These are phyloP conservation scores for Caenorhabditis sulstoni DNA, from an alignment of 2,888 invertebrate species.

Conservation along the genomic window DNA sequence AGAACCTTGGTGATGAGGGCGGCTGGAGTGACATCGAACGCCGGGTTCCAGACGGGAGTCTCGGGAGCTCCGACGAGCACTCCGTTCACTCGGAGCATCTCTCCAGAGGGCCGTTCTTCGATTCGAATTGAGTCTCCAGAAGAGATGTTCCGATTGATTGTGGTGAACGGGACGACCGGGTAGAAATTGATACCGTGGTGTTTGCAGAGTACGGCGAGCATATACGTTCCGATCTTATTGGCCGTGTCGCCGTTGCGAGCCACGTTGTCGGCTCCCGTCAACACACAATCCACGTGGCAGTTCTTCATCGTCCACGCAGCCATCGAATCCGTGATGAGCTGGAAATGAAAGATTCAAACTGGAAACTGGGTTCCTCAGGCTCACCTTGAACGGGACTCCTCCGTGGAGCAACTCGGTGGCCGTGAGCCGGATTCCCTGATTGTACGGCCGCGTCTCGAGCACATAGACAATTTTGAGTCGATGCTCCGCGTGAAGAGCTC, in stretches of 20 bases:
- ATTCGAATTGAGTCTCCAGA: conserved; percentile 92
- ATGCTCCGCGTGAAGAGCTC: conserved; percentile 86
- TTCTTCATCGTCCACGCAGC: conserved; percentile 92
- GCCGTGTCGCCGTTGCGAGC: conserved; percentile 98
- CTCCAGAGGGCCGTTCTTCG: conserved; percentile 92
- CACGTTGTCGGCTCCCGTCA: conserved; percentile 96
- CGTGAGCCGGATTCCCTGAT: conserved; percentile 95
- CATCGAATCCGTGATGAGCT: conserved; percentile 93
- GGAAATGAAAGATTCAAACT: background rate
- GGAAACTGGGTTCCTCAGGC: background rate
- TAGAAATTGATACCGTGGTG: conserved; percentile 84
- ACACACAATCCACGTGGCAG: conserved; percentile 90
- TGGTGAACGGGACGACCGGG: conserved; percentile 88
- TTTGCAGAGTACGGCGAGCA: conserved; percentile 92
- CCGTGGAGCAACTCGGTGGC: conserved; percentile 92
- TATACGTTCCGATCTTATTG: conserved; percentile 87
- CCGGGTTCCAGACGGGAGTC: conserved; percentile 96
- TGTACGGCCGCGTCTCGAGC: conserved; percentile 98
- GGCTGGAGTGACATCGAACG: conserved; percentile 97
- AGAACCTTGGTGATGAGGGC: conserved; percentile 85
- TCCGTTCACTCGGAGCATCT: conserved; percentile 92
- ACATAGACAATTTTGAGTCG: conserved; percentile 90
- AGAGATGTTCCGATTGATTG: conserved; percentile 89
- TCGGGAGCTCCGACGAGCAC: conserved; percentile 83
- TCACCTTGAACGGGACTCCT: conserved; percentile 64